phyloP scores from a whole-genome alignment of 1,140 invertebrate species.

The Drosophila tristis region DNA sequence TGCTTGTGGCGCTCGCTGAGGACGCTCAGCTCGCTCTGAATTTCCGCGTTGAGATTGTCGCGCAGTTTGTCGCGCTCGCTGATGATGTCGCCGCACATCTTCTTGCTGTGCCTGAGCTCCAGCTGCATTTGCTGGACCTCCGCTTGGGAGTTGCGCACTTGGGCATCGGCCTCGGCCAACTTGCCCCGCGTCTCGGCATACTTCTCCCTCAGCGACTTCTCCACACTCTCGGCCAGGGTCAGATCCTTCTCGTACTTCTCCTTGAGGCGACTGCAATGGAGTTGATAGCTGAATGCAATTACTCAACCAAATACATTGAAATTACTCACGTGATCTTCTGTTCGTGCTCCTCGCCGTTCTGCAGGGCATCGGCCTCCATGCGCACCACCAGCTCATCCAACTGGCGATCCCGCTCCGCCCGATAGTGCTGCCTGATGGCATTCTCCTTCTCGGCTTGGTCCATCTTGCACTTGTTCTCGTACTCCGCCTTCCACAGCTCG shows the following conservation, averaged over 20 bases:
- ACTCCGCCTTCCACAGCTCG: conserved; percentile 86
- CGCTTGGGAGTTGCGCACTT: conserved; percentile 85
- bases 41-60: conserved; percentile 85
- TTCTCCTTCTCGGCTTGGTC: conserved; percentile 86
- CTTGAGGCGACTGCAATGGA: conserved; percentile 86
- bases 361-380: conserved; percentile 86
- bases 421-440: conserved; percentile 86
- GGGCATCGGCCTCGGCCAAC: conserved; percentile 86
- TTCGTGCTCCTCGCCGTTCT: conserved; percentile 85
- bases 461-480: conserved; percentile 86
- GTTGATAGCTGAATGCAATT: too few relatives aligned
- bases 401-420: conserved; percentile 87
- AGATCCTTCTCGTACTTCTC: conserved; percentile 91
- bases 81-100: conserved; percentile 85
- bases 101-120: conserved; percentile 85
- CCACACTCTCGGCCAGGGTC: conserved; percentile 86
- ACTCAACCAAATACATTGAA: background rate
- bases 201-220: conserved; percentile 85
- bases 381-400: conserved; percentile 88
- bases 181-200: conserved; percentile 86
- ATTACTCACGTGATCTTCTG: conserved; percentile 85
- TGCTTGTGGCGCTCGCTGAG: conserved; percentile 84
- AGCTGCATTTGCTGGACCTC: conserved; percentile 85
- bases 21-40: conserved; percentile 84
- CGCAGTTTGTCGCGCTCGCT: conserved; percentile 85